A percentile compares a stretch with the other conserved stretches of the same genome.
Conservation (phyloP, 2,888 invertebrate species). For the Zygogramma bicolorata region DNA sequence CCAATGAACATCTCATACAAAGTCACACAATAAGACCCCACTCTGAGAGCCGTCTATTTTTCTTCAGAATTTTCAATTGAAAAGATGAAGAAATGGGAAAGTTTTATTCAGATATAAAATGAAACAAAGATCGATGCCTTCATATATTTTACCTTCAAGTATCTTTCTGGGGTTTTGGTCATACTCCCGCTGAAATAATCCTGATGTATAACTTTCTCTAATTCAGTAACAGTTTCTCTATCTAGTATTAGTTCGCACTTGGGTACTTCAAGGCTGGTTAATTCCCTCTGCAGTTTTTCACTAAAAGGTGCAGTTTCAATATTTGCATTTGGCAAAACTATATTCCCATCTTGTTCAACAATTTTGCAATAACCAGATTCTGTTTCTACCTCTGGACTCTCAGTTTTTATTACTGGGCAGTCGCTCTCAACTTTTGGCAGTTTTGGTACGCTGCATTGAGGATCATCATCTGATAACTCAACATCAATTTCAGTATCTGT, state of each 20-base stretch:
- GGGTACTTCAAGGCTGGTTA: slow-evolving; percentile 66
- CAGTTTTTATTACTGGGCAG: background rate
- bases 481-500: slow-evolving; percentile 73
- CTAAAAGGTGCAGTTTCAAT: slow-evolving; percentile 49
- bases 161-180: slow-evolving; percentile 71
- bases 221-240: slow-evolving; percentile 65
- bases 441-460: background rate
- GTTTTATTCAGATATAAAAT: no score
- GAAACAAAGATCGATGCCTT: no score
- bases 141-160: slow-evolving; percentile 68
- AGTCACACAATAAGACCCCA: no score
- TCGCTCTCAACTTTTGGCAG: slow-evolving; percentile 6
- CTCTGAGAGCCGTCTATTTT: no score
- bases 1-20: no score
- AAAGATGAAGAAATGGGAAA: no score
- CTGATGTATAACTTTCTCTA: slow-evolving; percentile 70
- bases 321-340: background rate
- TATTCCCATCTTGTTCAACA: background rate
- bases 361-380: background rate
- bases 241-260: slow-evolving; percentile 64
- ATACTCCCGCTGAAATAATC: slow-evolving; percentile 72
- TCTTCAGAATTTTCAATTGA: no score
- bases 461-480: slow-evolving; percentile 68
- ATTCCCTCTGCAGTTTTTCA: slow-evolving; percentile 51
- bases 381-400: background rate